Evolutionary conservation across 2,888 invertebrate species (phyloP).

Genomic region (Boloria euphrosyne): DNA sequence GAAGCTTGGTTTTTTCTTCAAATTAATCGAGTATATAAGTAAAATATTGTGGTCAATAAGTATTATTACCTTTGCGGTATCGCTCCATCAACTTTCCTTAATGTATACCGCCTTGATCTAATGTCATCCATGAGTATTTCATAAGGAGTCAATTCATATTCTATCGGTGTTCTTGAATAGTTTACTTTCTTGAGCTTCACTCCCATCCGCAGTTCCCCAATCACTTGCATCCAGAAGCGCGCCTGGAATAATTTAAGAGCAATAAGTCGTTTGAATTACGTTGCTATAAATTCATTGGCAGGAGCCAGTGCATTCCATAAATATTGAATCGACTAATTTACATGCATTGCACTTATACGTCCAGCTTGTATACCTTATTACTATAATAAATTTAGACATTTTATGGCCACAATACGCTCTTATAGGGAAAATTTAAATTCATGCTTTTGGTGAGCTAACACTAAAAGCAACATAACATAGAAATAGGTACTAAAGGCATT

Average conservation of each 20-base stretch:
- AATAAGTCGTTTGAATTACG: conserved; percentile 37
- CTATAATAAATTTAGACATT: conserved; percentile 15
- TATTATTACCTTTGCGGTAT: conserved; percentile 84
- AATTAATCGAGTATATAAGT: too few relatives aligned
- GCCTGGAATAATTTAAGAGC: conserved; percentile 83
- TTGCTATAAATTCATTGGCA: conserved; percentile 53
- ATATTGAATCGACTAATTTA: conserved; percentile 14
- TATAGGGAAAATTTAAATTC: conserved; percentile 8
- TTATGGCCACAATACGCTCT: conserved; percentile 7
- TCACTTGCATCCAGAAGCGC: conserved; percentile 97
- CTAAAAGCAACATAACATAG: conserved; percentile 30
- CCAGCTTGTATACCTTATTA: conserved; percentile 10
- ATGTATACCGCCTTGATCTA: conserved; percentile 92
- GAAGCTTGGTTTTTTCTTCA: too few relatives aligned
- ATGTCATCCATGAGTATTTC: conserved; percentile 99
- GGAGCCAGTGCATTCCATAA: conserved; percentile 41
- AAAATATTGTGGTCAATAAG: too few relatives aligned
- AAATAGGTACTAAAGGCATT: conserved; percentile 17
- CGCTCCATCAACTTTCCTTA: conserved; percentile 93
- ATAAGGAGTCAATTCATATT: conserved; percentile 97
- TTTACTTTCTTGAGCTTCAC: conserved; percentile 95
- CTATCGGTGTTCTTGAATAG: conserved; percentile 89
- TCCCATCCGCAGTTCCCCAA: conserved; percentile 94
- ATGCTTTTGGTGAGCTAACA: conserved; percentile 7
- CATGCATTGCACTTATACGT: conserved; percentile 12